Evolutionary conservation across 2,888 invertebrate genomes (phyloP).

Genomic region (Patella pellucida): DNA sequence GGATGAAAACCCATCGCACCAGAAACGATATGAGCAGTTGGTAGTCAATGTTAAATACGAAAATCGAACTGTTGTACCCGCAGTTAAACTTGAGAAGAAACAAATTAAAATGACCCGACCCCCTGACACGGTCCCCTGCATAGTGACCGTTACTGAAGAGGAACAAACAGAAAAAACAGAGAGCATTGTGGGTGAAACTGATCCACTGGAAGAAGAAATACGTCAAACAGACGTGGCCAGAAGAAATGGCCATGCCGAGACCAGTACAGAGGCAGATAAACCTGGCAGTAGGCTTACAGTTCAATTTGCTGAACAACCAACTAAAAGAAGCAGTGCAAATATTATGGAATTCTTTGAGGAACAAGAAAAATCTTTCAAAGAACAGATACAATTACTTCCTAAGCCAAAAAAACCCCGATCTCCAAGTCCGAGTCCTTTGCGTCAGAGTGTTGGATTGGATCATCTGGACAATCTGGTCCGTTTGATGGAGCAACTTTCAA

Average conservation of each 20-base stretch:
- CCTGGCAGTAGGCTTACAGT: slow-evolving; percentile 36
- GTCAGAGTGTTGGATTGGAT: slow-evolving; percentile 75
- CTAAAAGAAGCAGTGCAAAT: slow-evolving; percentile 47
- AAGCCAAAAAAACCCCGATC: slow-evolving; percentile 42
- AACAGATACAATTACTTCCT: slow-evolving; percentile 32
- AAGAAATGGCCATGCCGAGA: slow-evolving; percentile 17
- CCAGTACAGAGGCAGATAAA: slow-evolving; percentile 24
- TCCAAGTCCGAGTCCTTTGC: slow-evolving; percentile 53
- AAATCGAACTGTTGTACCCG: slow-evolving; percentile 49
- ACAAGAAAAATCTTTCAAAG: slow-evolving; percentile 47
- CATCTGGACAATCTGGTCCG: slow-evolving; percentile 85
- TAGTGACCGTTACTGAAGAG: slow-evolving; percentile 25
- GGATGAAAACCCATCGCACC: slow-evolving; percentile 48
- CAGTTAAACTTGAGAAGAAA: slow-evolving; percentile 55
- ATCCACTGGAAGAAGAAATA: slow-evolving; percentile 47
- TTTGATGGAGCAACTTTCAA: slow-evolving; percentile 83
- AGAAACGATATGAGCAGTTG: slow-evolving; percentile 47
- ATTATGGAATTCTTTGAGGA: slow-evolving; percentile 61
- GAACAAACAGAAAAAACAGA: slow-evolving; percentile 30
- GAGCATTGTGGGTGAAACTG: slow-evolving; percentile 56
- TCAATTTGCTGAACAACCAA: slow-evolving; percentile 36
- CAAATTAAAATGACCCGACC: slow-evolving; percentile 54
- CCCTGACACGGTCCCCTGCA: slow-evolving; percentile 33
- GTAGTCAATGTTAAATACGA: slow-evolving; percentile 50
- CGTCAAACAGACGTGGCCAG: slow-evolving; percentile 18